phyloP scores from a whole-genome alignment of 2,797 vertebrate genomes.

The Sebastes glaucus region DNA sequence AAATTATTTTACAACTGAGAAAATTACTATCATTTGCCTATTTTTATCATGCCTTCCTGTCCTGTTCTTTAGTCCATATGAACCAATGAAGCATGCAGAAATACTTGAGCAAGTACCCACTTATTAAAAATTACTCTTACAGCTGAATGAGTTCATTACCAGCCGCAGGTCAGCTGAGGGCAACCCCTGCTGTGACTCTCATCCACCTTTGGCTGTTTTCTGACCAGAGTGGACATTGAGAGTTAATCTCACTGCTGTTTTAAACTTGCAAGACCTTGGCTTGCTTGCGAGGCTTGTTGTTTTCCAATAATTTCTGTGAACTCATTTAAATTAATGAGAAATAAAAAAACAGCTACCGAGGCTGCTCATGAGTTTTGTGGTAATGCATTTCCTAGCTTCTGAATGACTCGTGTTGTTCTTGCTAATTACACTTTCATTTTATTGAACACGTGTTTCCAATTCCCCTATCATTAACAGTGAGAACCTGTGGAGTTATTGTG shows the following conservation, averaged over 20 bases:
- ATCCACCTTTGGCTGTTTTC: constrained; percentile 56
- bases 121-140: constrained; percentile 68
- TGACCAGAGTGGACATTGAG: constrained; percentile 40
- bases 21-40: not conserved
- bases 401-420: constrained; percentile 67
- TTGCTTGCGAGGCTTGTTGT: constrained; percentile 22
- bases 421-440: constrained; percentile 73
- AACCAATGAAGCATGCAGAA: constrained; percentile 50
- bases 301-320: constrained; percentile 55
- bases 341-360: constrained; percentile 9
- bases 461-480: constrained; percentile 59
- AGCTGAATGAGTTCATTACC: constrained; percentile 69
- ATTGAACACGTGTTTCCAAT: constrained; percentile 74
- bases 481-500: constrained; percentile 61
- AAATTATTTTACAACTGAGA: not conserved
- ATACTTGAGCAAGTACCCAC: constrained; percentile 39
- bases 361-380: constrained; percentile 39
- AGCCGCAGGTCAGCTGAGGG: constrained; percentile 46
- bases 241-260: constrained; percentile 54
- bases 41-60: not conserved
- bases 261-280: constrained; percentile 34
- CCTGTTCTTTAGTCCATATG: constrained; percentile 12
- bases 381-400: constrained; percentile 61
- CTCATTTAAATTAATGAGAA: constrained; percentile 51
- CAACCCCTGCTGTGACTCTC: constrained; percentile 56